Percentiles rank a stretch among this genome's conserved stretches.
These are phyloP conservation scores for Hemicrepidius hirtus DNA, from an alignment of 2,888 invertebrate species.

Conservation along the genomic window DNA sequence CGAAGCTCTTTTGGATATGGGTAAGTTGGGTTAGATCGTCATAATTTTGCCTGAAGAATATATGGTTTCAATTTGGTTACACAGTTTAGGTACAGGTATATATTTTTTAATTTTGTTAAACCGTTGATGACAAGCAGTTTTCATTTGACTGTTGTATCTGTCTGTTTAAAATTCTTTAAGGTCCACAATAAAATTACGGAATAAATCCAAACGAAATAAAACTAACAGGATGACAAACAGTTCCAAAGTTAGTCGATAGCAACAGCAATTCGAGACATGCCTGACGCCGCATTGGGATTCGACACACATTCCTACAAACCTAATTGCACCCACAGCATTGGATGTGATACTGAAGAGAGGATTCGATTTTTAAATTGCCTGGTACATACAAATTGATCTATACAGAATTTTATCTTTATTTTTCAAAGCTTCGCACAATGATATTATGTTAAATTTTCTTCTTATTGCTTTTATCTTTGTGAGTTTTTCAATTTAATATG, in stretches of 20 bases:
- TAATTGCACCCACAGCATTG: constrained; percentile 34
- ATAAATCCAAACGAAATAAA: constrained; percentile 36
- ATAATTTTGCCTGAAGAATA: too few relatives aligned
- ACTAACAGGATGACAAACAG: constrained; percentile 35
- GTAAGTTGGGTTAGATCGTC: too few relatives aligned
- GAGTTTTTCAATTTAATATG: too few relatives aligned
- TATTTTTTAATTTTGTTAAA: constrained; percentile 18
- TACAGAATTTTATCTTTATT: neutral
- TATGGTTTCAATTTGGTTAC: too few relatives aligned
- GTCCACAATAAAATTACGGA: constrained; percentile 33
- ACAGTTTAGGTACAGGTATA: too few relatives aligned
- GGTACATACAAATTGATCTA: constrained; percentile 7
- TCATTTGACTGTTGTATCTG: constrained; percentile 16
- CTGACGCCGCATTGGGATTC: constrained; percentile 26
- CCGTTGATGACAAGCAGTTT: constrained; percentile 8
- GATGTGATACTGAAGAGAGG: constrained; percentile 20
- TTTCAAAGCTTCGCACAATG: neutral
- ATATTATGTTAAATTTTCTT: neutral
- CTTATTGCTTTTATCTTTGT: too few relatives aligned
- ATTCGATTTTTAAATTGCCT: constrained; percentile 23
- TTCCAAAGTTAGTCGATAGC: constrained; percentile 33
- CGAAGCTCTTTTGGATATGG: too few relatives aligned
- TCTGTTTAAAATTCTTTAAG: constrained; percentile 33
- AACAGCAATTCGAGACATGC: constrained; percentile 35
- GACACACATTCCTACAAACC: constrained; percentile 20